Evolutionary conservation across 2,888 invertebrate genomes (phyloP).

Genomic region (Automeris io): DNA sequence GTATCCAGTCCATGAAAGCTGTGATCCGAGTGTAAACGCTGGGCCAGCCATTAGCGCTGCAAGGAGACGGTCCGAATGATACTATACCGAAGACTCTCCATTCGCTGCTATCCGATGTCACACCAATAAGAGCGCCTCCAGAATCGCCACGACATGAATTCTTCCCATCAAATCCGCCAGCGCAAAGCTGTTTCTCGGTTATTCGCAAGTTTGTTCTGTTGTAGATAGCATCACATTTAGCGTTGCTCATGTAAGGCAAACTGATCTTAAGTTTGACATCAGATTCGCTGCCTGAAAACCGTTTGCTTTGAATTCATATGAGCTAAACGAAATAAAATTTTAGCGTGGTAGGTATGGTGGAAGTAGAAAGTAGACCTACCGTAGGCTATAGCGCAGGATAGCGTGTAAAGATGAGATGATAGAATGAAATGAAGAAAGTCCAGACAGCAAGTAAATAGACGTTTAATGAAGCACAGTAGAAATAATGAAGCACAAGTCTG

Average conservation of each 20-base stretch:
- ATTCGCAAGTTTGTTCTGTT: conserved; percentile 57
- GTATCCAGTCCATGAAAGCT: conserved; percentile 81
- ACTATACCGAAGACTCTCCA: conserved; percentile 79
- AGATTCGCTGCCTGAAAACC: conserved; percentile 57
- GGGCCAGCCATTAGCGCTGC: conserved; percentile 77
- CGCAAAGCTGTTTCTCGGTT: conserved; percentile 78
- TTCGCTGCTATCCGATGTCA: conserved; percentile 39
- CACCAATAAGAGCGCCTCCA: conserved; percentile 80
- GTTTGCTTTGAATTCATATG: neutral
- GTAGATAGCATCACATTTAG: conserved; percentile 74
- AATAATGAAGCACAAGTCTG: too few relatives aligned
- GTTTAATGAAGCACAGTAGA: too few relatives aligned
- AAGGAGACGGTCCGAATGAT: conserved; percentile 65
- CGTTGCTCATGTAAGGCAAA: conserved; percentile 51
- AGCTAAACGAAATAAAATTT: too few relatives aligned
- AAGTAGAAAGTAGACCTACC: too few relatives aligned
- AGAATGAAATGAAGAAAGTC: too few relatives aligned
- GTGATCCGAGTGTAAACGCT: conserved; percentile 83
- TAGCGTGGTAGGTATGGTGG: neutral
- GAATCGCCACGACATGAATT: conserved; percentile 83
- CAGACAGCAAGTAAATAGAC: too few relatives aligned
- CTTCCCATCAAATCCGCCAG: conserved; percentile 74
- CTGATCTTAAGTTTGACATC: conserved; percentile 74
- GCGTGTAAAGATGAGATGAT: too few relatives aligned
- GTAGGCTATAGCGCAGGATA: too few relatives aligned